These are phyloP conservation scores for Gonatopus flavifemur DNA, from an alignment of 1,140 invertebrate species.

Conservation along the genomic window DNA sequence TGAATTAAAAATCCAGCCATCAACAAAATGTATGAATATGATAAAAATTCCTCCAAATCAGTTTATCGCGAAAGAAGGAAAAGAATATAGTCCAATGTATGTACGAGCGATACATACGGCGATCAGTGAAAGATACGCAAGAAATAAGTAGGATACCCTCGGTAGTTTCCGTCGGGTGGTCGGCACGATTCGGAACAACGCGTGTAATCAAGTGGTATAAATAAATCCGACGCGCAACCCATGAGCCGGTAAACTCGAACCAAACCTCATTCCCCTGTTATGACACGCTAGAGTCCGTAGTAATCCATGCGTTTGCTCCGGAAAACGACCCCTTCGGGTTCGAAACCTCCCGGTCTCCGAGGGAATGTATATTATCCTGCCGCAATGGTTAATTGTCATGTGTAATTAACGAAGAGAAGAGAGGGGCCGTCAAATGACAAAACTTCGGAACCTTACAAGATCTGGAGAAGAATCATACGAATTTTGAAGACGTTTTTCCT, in stretches of 20 bases:
- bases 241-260: constrained; percentile 36
- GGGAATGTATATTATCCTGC: background rate
- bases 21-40: no score
- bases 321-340: background rate
- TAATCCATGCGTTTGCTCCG: constrained; percentile 9
- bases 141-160: no score
- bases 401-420: background rate
- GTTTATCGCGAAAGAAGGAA: no score
- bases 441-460: no score
- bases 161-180: constrained; percentile 34
- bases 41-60: no score
- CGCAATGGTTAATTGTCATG: background rate
- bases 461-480: no score
- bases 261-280: constrained; percentile 43
- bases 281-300: constrained; percentile 43
- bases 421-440: no score
- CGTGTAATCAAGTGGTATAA: constrained; percentile 54
- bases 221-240: constrained; percentile 49
- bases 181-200: constrained; percentile 27
- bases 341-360: background rate
- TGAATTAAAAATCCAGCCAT: no score
- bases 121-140: no score
- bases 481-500: no score
- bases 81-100: no score
- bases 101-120: no score